These are phyloP conservation scores for Lithophane ornitopus DNA, from an alignment of 2,888 invertebrate genomes.

Conservation along the genomic window DNA sequence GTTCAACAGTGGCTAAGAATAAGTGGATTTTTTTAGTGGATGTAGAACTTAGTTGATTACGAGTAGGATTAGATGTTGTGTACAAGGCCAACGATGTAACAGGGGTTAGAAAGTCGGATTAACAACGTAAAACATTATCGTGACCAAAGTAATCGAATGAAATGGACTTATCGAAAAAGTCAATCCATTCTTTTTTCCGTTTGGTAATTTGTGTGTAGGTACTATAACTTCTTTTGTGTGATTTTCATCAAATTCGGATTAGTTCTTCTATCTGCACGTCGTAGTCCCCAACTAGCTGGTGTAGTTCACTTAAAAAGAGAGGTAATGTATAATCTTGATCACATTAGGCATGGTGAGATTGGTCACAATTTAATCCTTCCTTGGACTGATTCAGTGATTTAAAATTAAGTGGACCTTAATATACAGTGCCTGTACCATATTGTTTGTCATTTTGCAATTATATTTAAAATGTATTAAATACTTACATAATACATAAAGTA, in stretches of 20 bases:
- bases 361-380: background rate
- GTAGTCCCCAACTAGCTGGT: background rate
- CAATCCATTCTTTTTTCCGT: background rate
- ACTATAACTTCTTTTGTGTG: background rate
- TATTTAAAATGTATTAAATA: too few relatives aligned
- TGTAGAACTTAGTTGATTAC: background rate
- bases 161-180: conserved; percentile 1
- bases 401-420: too few relatives aligned
- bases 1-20: background rate
- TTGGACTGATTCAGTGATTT: background rate
- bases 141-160: background rate
- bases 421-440: too few relatives aligned
- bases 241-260: background rate
- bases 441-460: too few relatives aligned
- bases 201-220: background rate
- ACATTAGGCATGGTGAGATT: background rate
- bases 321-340: background rate
- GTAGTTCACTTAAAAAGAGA: background rate
- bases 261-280: background rate
- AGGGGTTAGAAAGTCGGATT: background rate
- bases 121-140: background rate
- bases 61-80: background rate
- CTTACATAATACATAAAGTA: too few relatives aligned
- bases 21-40: background rate
- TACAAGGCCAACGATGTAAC: background rate